phyloP scores from a whole-genome alignment of 2,797 vertebrate species.

The Bovichtus variegatus region DNA sequence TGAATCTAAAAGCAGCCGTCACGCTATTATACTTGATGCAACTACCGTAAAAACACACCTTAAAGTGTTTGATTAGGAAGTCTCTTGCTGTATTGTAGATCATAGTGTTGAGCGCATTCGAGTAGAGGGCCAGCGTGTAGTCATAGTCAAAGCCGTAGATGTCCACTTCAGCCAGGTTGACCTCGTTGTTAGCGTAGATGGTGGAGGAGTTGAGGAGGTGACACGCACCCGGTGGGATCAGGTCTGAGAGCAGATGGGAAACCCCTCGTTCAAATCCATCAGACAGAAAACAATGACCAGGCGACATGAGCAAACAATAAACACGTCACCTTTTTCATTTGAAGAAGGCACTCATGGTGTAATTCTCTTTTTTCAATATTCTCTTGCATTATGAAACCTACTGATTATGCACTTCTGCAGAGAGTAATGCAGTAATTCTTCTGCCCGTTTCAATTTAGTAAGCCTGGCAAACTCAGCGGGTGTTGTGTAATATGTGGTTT shows the following conservation, averaged over 20 bases:
- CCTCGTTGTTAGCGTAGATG: slow-evolving; percentile 91
- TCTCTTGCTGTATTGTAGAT: slow-evolving; percentile 87
- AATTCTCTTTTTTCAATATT: not conserved
- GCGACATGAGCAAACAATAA: not conserved
- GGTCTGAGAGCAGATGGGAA: slow-evolving; percentile 72
- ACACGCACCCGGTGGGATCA: slow-evolving; percentile 89
- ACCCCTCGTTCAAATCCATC: not conserved
- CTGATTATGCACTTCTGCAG: slow-evolving; percentile 29
- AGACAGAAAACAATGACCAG: not conserved
- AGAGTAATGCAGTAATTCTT: slow-evolving; percentile 2
- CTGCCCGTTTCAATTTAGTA: slow-evolving; percentile 22
- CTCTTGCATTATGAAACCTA: slow-evolving; percentile 14
- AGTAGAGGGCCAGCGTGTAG: slow-evolving; percentile 90
- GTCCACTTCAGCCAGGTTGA: slow-evolving; percentile 86
- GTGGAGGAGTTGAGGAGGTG: slow-evolving; percentile 86
- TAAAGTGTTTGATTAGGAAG: slow-evolving; percentile 88
- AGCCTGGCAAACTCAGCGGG: slow-evolving; percentile 16
- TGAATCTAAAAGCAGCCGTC: not conserved
- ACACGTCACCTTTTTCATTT: not conserved
- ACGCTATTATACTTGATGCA: fast-evolving
- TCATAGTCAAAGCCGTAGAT: slow-evolving; percentile 93
- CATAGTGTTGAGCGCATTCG: slow-evolving; percentile 84
- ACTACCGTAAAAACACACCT: slow-evolving; percentile 76
- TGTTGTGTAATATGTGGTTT: slow-evolving; percentile 45
- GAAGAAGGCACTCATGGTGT: not conserved